These are phyloP conservation scores for Mohoua ochrocephala DNA, from an alignment of 2,113 vertebrate species.

Conservation along the genomic window DNA sequence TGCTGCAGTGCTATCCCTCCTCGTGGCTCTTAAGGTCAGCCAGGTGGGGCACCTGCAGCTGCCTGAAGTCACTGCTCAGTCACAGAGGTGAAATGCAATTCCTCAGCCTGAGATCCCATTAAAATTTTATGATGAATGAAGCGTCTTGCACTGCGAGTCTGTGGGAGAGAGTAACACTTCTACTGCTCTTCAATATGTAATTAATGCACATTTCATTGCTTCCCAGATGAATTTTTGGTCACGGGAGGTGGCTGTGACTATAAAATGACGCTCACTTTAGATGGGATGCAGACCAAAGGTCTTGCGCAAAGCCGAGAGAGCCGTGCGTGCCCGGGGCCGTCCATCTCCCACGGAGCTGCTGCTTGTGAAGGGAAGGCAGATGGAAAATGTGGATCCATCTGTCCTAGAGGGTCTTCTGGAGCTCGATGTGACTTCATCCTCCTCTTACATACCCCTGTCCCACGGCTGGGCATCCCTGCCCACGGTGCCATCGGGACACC, in stretches of 20 bases:
- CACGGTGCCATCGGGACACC: rapidly evolving
- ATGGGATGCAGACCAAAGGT: not conserved
- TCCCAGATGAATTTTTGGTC: not conserved
- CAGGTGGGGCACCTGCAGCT: not conserved
- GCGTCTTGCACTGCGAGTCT: not conserved
- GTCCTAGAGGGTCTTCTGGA: not conserved
- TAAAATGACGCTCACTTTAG: not conserved
- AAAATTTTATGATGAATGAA: not conserved
- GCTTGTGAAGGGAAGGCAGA: not conserved
- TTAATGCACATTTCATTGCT: constrained; percentile 4
- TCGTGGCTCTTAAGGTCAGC: not conserved
- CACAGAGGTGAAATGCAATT: not conserved
- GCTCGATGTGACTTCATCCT: not conserved
- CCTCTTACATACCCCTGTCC: not conserved
- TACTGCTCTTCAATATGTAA: not conserved
- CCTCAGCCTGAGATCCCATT: not conserved
- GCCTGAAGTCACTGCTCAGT: not conserved
- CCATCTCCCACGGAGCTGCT: not conserved
- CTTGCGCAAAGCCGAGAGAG: not conserved
- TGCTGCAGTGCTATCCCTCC: not conserved
- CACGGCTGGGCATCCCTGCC: not conserved
- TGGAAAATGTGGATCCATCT: not conserved
- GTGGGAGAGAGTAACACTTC: not conserved
- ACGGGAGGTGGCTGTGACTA: not conserved
- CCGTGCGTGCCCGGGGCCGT: rapidly evolving